Percentiles rank a stretch among this genome's conserved stretches.
These are phyloP conservation scores for Tinea pellionella DNA, from an alignment of 2,888 invertebrate species.

Conservation along the genomic window DNA sequence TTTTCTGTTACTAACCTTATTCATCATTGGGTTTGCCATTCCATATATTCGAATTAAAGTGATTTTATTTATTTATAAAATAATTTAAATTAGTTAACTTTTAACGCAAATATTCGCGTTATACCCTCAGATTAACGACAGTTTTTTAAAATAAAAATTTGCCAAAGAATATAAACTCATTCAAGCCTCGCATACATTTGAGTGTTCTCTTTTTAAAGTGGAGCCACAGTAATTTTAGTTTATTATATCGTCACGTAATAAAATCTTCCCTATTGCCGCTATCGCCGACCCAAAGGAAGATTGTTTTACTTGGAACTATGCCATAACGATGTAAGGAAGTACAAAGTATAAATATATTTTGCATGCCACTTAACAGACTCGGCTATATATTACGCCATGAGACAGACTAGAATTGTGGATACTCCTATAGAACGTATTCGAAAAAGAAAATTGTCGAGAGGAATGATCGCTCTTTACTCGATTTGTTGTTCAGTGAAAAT, in stretches of 20 bases:
- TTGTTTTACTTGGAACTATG: constrained; percentile 62
- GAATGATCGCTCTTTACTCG: not conserved
- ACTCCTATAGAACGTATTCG: constrained; percentile 23
- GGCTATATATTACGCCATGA: constrained; percentile 45
- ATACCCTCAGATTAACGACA: no score
- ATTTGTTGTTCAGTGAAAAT: not conserved
- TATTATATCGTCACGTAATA: constrained; percentile 48
- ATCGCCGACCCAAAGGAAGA: constrained; percentile 52
- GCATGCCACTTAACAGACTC: constrained; percentile 64
- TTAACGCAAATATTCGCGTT: no score
- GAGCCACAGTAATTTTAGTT: constrained; percentile 21
- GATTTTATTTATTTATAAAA: no score
- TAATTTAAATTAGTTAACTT: no score
- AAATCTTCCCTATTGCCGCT: constrained; percentile 44
- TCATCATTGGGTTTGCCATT: no score
- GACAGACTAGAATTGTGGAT: constrained; percentile 37
- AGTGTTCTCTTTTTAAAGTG: not conserved
- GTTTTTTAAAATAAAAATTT: no score
- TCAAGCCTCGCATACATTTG: not conserved
- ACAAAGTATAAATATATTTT: constrained; percentile 66
- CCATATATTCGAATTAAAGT: no score
- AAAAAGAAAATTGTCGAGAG: constrained; percentile 17
- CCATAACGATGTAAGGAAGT: constrained; percentile 65
- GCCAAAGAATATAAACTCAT: no score
- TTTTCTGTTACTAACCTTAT: no score